Conservation (phyloP, 2,888 invertebrate genomes). For the Drosophila putrida region DNA sequence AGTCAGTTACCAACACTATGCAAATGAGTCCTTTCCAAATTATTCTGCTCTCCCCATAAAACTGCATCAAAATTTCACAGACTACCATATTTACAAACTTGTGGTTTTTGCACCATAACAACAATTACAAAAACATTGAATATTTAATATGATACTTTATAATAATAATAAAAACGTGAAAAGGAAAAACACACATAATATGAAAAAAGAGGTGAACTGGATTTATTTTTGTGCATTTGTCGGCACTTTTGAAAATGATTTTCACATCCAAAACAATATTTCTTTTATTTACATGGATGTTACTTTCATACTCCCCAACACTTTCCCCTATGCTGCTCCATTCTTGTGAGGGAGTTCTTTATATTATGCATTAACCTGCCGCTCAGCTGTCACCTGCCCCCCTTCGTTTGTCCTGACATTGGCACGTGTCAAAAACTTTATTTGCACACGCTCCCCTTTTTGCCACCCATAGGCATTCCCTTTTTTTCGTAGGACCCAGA, state of each 20-base stretch:
- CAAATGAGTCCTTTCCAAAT: background rate
- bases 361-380: constrained; percentile 46
- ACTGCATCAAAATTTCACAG: constrained; percentile 36
- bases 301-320: background rate
- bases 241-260: constrained; percentile 45
- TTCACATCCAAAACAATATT: constrained; percentile 44
- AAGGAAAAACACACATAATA: background rate
- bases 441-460: constrained; percentile 37
- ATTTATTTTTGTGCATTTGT: constrained; percentile 30
- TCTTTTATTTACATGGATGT: constrained; percentile 42
- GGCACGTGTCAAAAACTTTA: constrained; percentile 72
- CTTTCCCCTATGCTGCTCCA: background rate
- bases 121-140: constrained; percentile 36
- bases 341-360: background rate
- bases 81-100: constrained; percentile 56
- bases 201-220: constrained; percentile 6
- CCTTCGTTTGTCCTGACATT: constrained; percentile 6
- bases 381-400: constrained; percentile 50
- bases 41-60: constrained; percentile 17
- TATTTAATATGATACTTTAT: constrained; percentile 47
- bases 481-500: background rate
- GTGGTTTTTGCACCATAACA: constrained; percentile 23
- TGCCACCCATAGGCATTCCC: background rate
- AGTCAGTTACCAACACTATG: constrained; percentile 7
- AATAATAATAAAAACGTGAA: constrained; percentile 1